These are phyloP conservation scores for Vulpes ferrilata DNA, from an alignment of 2,113 vertebrate species.

Conservation along the genomic window DNA sequence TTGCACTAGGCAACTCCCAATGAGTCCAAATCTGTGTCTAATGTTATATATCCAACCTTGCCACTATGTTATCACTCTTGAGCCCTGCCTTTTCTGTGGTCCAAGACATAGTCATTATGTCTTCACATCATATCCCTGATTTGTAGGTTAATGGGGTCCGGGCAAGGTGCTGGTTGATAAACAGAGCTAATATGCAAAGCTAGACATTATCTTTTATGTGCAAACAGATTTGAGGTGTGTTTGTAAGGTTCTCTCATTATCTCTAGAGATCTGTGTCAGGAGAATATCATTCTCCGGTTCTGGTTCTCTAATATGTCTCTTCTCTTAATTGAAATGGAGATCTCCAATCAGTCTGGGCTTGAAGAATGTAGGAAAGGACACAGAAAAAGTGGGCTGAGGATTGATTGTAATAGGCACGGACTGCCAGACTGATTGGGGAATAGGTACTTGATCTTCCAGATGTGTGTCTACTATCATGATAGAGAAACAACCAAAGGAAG, in stretches of 20 bases:
- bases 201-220: constrained; percentile 8
- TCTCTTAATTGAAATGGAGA: constrained; percentile 49
- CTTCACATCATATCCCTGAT: neutral
- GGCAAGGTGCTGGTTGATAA: constrained; percentile 37
- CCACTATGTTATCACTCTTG: neutral
- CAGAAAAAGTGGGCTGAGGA: neutral
- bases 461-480: neutral
- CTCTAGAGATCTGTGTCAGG: neutral
- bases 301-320: neutral
- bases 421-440: neutral
- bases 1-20: neutral
- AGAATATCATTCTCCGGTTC: neutral
- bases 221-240: constrained; percentile 37
- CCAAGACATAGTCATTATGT: neutral
- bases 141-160: neutral
- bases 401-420: neutral
- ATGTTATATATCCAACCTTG: neutral
- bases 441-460: neutral
- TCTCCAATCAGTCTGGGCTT: neutral
- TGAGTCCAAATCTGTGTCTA: neutral
- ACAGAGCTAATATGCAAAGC: constrained; percentile 59
- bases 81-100: neutral
- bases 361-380: neutral
- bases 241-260: constrained; percentile 4
- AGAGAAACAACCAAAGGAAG: neutral